Evolutionary conservation across 2,113 vertebrate genomes (phyloP).

Genomic region (Alosa alosa): DNA sequence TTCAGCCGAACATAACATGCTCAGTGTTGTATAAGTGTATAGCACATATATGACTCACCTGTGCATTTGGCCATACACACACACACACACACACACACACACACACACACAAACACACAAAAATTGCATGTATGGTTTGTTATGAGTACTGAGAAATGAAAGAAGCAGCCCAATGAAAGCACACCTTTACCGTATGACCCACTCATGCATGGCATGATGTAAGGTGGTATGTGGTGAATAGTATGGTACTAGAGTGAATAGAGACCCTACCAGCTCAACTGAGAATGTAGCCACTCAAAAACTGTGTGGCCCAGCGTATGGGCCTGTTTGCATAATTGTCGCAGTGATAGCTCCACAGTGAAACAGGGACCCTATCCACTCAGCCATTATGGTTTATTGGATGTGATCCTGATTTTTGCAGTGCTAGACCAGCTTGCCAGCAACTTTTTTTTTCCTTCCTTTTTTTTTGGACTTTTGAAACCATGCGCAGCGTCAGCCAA

Average conservation of each 20-base stretch:
- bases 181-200: not conserved
- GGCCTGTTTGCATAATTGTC: constrained; percentile 15
- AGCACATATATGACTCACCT: too few species aligned
- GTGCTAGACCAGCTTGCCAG: not conserved
- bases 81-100: too few species aligned
- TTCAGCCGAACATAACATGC: too few species aligned
- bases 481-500: not conserved
- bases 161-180: not conserved
- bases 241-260: constrained; percentile 2
- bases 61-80: too few species aligned
- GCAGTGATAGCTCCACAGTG: not conserved
- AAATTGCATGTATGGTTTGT: too few species aligned
- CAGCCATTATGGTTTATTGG: constrained; percentile 4
- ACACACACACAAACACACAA: not conserved
- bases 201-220: not conserved
- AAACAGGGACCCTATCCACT: not conserved
- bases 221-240: not conserved
- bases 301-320: not conserved
- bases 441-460: not conserved
- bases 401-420: not conserved
- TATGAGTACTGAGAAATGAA: not conserved
- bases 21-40: too few species aligned
- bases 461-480: not conserved
- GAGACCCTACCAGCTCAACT: not conserved
- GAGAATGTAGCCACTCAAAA: not conserved